Evolutionary conservation across 2,888 invertebrate species (phyloP).

Genomic region (Melipona beecheii): DNA sequence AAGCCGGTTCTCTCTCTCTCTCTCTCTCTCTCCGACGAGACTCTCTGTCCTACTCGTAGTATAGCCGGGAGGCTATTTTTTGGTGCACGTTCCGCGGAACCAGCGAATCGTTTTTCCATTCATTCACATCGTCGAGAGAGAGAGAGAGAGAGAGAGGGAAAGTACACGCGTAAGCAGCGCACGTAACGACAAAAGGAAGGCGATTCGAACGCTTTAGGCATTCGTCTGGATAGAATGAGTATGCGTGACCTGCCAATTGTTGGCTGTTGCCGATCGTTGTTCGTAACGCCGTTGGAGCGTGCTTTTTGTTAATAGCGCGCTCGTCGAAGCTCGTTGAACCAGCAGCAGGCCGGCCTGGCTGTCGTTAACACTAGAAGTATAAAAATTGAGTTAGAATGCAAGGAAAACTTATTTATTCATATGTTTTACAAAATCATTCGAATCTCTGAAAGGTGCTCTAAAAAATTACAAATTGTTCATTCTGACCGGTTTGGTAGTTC

Average conservation of each 20-base stretch:
- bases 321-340: conserved; percentile 39
- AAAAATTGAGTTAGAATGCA: too few species aligned
- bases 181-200: conserved; percentile 61
- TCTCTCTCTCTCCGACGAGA: too few species aligned
- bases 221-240: conserved; percentile 55
- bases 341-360: conserved; percentile 10
- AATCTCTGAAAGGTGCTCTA: too few species aligned
- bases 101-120: conserved; percentile 43
- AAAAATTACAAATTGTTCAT: too few species aligned
- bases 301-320: conserved; percentile 54
- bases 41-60: too few species aligned
- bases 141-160: neutral
- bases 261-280: conserved; percentile 24
- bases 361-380: neutral
- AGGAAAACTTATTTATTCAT: too few species aligned
- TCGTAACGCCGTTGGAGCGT: conserved; percentile 37
- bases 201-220: conserved; percentile 63
- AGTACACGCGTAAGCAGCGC: conserved; percentile 44
- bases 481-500: too few species aligned
- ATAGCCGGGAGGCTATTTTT: neutral
- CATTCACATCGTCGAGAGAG: conserved; percentile 25
- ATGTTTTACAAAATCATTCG: too few species aligned
- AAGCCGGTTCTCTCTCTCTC: neutral
- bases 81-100: conserved; percentile 7
- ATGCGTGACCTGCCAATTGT: conserved; percentile 65